Percentiles rank a stretch among this genome's conserved stretches.
These are phyloP conservation scores for Rhinolophus sinicus DNA, from an alignment of 2,113 vertebrate species.

Conservation along the genomic window DNA sequence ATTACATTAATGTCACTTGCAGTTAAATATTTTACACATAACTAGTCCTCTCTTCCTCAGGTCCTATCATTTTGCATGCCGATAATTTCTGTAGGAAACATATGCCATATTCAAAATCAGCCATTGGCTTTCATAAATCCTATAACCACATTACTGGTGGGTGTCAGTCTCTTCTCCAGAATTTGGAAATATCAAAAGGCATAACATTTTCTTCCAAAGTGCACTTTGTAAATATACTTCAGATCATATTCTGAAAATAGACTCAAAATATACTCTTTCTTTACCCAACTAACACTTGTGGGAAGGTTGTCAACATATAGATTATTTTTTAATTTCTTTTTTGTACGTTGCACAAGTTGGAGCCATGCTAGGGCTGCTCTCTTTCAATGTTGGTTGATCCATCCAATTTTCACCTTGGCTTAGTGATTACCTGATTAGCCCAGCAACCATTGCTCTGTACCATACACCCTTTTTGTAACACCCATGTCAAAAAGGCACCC, in stretches of 20 bases:
- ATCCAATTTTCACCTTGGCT: neutral
- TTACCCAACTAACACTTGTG: neutral
- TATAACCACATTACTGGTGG: neutral
- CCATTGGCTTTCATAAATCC: neutral
- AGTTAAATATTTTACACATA: neutral
- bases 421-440: neutral
- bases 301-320: neutral
- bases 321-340: neutral
- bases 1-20: neutral
- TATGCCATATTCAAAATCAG: neutral
- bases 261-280: neutral
- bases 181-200: slow-evolving; percentile 26
- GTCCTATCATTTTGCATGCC: neutral
- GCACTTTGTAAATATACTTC: neutral
- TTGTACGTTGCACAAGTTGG: neutral
- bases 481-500: neutral
- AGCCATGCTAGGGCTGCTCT: neutral
- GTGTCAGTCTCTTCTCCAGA: neutral
- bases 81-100: neutral
- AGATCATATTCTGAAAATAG: neutral
- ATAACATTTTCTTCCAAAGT: slow-evolving; percentile 31
- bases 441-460: neutral
- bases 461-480: neutral
- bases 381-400: neutral
- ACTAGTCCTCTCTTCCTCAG: neutral